A percentile compares a stretch with the other conserved stretches of the same genome.
phyloP scores from a whole-genome alignment of 2,888 invertebrate genomes.

The Cremastinae sp. region DNA sequence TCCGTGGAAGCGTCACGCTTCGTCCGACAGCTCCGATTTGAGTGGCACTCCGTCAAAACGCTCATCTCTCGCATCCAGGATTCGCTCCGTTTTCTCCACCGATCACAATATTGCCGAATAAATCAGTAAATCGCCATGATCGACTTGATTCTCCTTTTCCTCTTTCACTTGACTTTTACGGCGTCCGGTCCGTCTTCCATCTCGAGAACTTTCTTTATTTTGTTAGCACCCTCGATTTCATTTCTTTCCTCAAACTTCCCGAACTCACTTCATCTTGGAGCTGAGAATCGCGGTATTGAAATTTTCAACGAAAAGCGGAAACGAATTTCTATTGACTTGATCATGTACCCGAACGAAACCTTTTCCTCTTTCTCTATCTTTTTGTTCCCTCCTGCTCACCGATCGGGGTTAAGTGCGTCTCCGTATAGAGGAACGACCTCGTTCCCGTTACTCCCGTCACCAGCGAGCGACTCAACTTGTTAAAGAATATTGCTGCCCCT shows the following conservation, averaged over 20 bases:
- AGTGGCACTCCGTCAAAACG: conserved; percentile 42
- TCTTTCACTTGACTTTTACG: conserved; percentile 41
- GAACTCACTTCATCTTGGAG: conserved; percentile 51
- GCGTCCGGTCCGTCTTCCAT: background rate
- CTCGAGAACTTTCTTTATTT: background rate
- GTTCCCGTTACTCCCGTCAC: background rate
- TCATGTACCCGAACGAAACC: background rate
- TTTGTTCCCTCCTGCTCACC: conserved; percentile 47
- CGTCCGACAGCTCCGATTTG: background rate
- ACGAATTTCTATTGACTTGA: background rate
- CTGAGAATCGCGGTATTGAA: background rate
- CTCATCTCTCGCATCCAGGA: conserved; percentile 49
- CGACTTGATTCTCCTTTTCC: background rate
- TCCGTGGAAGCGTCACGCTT: background rate
- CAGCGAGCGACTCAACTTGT: background rate
- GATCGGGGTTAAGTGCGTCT: conserved; percentile 64
- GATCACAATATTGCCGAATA: conserved; percentile 46
- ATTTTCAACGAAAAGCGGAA: background rate
- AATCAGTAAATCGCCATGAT: conserved; percentile 32
- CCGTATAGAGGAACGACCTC: conserved; percentile 1
- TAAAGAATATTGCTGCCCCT: background rate
- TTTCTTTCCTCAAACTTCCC: background rate
- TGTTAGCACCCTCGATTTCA: background rate
- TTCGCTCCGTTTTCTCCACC: conserved; percentile 39
- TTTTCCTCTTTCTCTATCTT: background rate